A percentile compares a stretch with the other conserved stretches of the same genome.
Evolutionary conservation across 2,113 vertebrate species (phyloP).

Genomic region (Pipa parva): DNA sequence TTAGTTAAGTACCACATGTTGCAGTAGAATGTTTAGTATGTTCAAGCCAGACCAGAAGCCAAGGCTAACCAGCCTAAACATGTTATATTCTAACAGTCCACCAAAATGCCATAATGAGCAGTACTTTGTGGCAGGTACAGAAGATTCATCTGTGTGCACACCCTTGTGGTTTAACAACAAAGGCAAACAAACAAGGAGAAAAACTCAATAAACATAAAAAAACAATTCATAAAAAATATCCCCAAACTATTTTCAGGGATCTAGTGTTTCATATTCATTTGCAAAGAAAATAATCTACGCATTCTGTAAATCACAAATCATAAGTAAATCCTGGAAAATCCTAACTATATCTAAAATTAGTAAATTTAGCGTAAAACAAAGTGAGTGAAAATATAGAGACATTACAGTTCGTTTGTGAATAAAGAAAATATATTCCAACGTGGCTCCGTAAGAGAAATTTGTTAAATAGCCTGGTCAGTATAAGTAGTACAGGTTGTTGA

Average conservation of each 20-base stretch:
- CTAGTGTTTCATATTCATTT: slow-evolving; percentile 7
- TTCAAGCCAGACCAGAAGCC: not conserved
- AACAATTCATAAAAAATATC: not conserved
- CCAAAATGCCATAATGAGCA: slow-evolving; percentile 56
- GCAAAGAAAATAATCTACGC: not conserved
- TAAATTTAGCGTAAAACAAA: too few species aligned
- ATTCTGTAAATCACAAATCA: not conserved
- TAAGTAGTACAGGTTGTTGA: too few species aligned
- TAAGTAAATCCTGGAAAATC: too few species aligned
- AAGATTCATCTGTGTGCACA: not conserved
- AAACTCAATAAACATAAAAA: not conserved
- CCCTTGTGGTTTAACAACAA: not conserved
- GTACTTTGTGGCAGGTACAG: slow-evolving; percentile 49
- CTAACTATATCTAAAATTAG: too few species aligned
- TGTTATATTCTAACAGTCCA: slow-evolving; percentile 56
- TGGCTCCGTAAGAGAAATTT: too few species aligned
- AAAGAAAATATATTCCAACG: too few species aligned
- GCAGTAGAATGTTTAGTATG: slow-evolving; percentile 52
- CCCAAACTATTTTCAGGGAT: not conserved
- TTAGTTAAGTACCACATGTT: slow-evolving; percentile 75
- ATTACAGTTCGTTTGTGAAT: too few species aligned
- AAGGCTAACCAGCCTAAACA: slow-evolving; percentile 58
- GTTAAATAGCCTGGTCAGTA: too few species aligned
- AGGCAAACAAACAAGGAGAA: not conserved
- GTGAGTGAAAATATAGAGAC: too few species aligned